Conservation (phyloP, 2,888 invertebrate genomes). For the Cyrtodaria siliqua region DNA sequence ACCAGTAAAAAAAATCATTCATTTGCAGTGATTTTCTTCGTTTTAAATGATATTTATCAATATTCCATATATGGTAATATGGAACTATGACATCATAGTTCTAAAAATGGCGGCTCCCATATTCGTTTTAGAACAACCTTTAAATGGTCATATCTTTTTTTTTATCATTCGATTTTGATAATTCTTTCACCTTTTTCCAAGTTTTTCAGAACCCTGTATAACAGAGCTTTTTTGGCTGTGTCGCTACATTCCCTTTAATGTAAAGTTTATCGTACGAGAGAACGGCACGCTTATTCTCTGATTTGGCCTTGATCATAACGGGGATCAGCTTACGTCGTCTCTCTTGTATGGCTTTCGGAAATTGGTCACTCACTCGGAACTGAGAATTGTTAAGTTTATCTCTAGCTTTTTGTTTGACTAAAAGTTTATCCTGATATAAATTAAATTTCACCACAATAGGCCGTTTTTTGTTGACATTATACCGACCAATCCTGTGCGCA, state of each 20-base stretch:
- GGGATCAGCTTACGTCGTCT: slow-evolving; percentile 17
- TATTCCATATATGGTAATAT: too few species aligned
- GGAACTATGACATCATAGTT: too few species aligned
- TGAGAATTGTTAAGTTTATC: slow-evolving; percentile 8
- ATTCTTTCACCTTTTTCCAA: too few species aligned
- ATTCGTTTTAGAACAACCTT: too few species aligned
- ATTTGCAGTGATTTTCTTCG: too few species aligned
- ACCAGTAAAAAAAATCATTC: too few species aligned
- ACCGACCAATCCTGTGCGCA: slow-evolving; percentile 20
- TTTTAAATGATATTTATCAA: too few species aligned
- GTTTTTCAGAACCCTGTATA: too few species aligned
- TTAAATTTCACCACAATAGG: slow-evolving; percentile 10
- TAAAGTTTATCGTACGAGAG: slow-evolving; percentile 19
- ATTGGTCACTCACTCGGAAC: slow-evolving; percentile 31
- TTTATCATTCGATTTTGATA: too few species aligned
- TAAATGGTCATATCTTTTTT: too few species aligned
- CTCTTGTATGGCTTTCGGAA: slow-evolving; percentile 14
- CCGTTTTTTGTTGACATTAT: slow-evolving; percentile 4
- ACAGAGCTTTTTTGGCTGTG: too few species aligned
- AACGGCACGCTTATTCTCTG: slow-evolving; percentile 5
- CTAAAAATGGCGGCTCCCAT: too few species aligned
- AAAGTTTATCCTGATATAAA: slow-evolving; percentile 2
- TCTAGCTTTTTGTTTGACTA: slow-evolving; percentile 1
- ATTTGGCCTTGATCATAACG: slow-evolving; percentile 12
- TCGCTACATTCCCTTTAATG: not conserved